Evolutionary conservation across 1,140 invertebrate genomes (phyloP).

Genomic region (Rhagoletis zephyria): DNA sequence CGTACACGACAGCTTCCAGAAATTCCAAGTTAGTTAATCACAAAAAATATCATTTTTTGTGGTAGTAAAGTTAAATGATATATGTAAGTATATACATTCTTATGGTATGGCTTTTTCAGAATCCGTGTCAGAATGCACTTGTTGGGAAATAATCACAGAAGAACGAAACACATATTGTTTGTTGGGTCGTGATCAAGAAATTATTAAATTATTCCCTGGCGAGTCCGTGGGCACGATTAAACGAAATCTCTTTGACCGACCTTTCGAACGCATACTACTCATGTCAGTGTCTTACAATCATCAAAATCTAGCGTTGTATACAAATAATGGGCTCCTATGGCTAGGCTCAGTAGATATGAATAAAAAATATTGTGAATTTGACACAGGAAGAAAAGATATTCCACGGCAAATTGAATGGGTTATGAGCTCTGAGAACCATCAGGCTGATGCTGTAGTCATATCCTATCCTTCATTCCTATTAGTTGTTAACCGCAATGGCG

Average conservation of each 20-base stretch:
- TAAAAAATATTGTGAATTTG: slow-evolving; percentile 87
- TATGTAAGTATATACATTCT: not conserved
- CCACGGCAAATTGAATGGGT: slow-evolving; percentile 86
- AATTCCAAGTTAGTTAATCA: slow-evolving; percentile 80
- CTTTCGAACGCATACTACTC: slow-evolving; percentile 74
- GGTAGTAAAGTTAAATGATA: no score
- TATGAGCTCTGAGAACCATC: slow-evolving; percentile 65
- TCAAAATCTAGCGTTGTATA: slow-evolving; percentile 87
- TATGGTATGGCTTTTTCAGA: slow-evolving; percentile 57
- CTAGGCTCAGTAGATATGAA: slow-evolving; percentile 89
- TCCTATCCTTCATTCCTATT: slow-evolving; percentile 76
- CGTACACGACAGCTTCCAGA: slow-evolving; percentile 87
- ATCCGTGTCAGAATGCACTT: slow-evolving; percentile 64
- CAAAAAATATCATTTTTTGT: not conserved
- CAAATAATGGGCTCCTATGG: slow-evolving; percentile 89
- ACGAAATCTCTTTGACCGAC: slow-evolving; percentile 67
- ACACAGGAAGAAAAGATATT: slow-evolving; percentile 82
- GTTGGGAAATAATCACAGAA: slow-evolving; percentile 71
- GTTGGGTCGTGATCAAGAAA: slow-evolving; percentile 67
- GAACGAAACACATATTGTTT: slow-evolving; percentile 71
- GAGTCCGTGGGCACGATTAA: slow-evolving; percentile 67
- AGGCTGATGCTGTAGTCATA: slow-evolving; percentile 69
- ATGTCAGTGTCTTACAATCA: slow-evolving; percentile 88
- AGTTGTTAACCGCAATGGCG: slow-evolving; percentile 85
- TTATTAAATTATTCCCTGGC: slow-evolving; percentile 68